phyloP scores from a whole-genome alignment of 2,888 invertebrate genomes.

The Coenonympha arcania region DNA sequence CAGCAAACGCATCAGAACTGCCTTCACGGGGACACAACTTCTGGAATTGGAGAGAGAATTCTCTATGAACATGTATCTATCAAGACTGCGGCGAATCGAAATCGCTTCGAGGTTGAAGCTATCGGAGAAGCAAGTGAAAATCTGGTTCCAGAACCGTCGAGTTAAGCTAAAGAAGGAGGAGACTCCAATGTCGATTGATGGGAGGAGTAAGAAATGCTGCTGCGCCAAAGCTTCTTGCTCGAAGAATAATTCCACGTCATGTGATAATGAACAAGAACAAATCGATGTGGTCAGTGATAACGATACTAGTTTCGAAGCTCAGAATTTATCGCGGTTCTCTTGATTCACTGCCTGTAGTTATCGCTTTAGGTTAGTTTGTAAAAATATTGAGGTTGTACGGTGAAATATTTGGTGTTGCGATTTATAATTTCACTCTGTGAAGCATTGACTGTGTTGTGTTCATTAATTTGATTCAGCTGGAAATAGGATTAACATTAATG shows the following conservation, averaged over 20 bases:
- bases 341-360: constrained; percentile 27
- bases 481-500: too few relatives aligned
- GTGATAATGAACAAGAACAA: constrained; percentile 60
- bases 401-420: background rate
- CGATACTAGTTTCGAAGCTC: constrained; percentile 49
- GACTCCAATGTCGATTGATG: constrained; percentile 63
- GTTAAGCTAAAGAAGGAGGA: constrained; percentile 96
- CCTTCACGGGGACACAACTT: constrained; percentile 92
- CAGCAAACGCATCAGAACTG: constrained; percentile 92
- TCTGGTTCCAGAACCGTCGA: constrained; percentile 95
- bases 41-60: constrained; percentile 92
- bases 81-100: constrained; percentile 90
- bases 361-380: background rate
- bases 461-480: too few relatives aligned
- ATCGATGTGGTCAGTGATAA: constrained; percentile 67
- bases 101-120: constrained; percentile 90
- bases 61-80: constrained; percentile 90
- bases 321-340: constrained; percentile 51
- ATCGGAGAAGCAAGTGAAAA: constrained; percentile 96
- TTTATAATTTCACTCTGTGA: background rate
- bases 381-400: background rate
- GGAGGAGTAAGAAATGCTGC: constrained; percentile 56
- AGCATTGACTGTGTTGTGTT: too few relatives aligned
- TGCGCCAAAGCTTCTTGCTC: constrained; percentile 53
- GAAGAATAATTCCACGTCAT: constrained; percentile 42